Base-by-base conservation (phyloP, 2,113 vertebrate species). In the Labrus mixtus region DNA sequence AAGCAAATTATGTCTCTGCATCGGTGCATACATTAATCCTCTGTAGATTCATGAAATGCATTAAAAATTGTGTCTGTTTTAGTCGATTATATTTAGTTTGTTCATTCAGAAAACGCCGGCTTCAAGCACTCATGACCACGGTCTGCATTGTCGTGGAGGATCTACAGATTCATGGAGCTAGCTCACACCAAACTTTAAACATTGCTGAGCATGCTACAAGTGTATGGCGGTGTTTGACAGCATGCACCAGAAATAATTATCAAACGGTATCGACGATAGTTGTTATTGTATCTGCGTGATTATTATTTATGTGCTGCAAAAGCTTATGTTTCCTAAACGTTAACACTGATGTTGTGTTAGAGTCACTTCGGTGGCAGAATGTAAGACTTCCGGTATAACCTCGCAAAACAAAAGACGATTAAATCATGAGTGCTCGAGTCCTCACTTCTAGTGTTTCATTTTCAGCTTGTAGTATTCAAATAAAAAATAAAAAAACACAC, bases 101-200 rank as follows among this genome's bases (percentile, higher is more conserved):
- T 33, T 86, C 87, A 90, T 85, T 89, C 81, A 86, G 78, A 76
- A 87, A 89, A 78, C n/a, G 78, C 83, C 89, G 85, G 85, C 70
- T 83, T 7, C 56, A 7, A 37, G 66, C 70, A 53, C 20, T 84
- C 81, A 81, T 87, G 89, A 92, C 90, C 91, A 86, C 84, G 83
- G 71, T 19, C 10, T 77, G 68, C 80, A 81, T 91, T 77, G 86
- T 89, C n/a, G 73, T 66, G 69, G 51, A 54, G 55, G 65, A 75
- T 81, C 73, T 87, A 72, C 60, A 13, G 15, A 77, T 78, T 87
- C 79, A 69, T 50, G 68, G 1, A 72, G 77, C 72, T 48, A 74
- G 76, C 61, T 61, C 5, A 64, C 73, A 41, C 22, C 41, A 85
- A 86, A 86, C 83, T 73, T 82, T 55, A 6, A 6, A 43, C 46